Conservation (phyloP, 1,140 invertebrate species). For the Drosophila neocordata region DNA sequence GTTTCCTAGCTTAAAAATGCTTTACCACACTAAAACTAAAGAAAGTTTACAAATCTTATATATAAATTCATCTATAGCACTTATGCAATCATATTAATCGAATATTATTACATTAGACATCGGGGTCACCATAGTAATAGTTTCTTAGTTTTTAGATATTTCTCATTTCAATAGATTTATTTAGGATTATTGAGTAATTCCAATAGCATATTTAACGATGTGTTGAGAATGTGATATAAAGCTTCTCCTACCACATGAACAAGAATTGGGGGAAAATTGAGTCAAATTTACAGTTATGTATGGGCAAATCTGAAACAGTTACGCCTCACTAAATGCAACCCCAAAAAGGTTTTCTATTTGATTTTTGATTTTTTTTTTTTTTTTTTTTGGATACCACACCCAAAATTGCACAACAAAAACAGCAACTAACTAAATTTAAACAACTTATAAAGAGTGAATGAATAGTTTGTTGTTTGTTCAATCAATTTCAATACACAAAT, state of each 20-base stretch:
- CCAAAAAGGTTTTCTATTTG: constrained; percentile 20
- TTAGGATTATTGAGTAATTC: constrained; percentile 1
- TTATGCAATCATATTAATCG: too few species aligned
- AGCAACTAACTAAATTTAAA: constrained; percentile 61
- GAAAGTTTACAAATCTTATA: too few species aligned
- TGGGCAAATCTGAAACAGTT: constrained; percentile 34
- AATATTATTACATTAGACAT: too few species aligned
- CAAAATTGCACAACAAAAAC: constrained; percentile 25
- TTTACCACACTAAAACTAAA: too few species aligned
- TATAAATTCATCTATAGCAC: too few species aligned
- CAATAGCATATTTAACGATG: constrained; percentile 54
- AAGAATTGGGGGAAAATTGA: constrained; percentile 44
- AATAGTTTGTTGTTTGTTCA: constrained; percentile 9
- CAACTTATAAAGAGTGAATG: constrained; percentile 36
- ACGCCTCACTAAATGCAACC: constrained; percentile 37
- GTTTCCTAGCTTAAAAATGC: too few species aligned
- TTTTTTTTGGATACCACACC: constrained; percentile 28
- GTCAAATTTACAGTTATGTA: constrained; percentile 57
- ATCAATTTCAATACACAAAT: not conserved
- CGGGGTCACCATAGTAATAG: too few species aligned
- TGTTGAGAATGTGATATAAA: constrained; percentile 55
- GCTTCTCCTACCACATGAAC: constrained; percentile 19
- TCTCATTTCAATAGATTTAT: not conserved
- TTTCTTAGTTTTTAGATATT: too few species aligned
- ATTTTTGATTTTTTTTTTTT: constrained; percentile 16